These are phyloP conservation scores for Pipistrellus nathusii DNA, from an alignment of 2,797 vertebrate species.

Conservation along the genomic window DNA sequence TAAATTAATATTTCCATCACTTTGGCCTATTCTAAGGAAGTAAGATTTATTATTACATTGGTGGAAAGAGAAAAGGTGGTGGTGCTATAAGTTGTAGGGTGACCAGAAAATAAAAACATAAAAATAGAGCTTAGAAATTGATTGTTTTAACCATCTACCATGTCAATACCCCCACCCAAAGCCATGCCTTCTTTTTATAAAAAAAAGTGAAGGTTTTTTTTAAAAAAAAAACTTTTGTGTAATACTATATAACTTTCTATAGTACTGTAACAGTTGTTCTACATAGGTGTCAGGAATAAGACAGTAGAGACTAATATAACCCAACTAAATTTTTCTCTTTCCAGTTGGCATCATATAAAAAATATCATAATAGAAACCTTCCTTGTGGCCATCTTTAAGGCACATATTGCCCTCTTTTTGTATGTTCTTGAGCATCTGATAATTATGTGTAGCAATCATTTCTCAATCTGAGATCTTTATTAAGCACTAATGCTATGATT, in stretches of 20 bases:
- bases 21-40: conserved; percentile 31
- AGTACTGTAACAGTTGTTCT: not conserved
- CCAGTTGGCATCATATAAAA: not conserved
- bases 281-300: not conserved
- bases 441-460: not conserved
- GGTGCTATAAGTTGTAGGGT: not conserved
- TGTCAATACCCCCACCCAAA: not conserved
- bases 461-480: not conserved
- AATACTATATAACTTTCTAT: not conserved
- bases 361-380: not conserved
- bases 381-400: not conserved
- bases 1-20: conserved; percentile 19
- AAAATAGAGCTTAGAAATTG: not conserved
- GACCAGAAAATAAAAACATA: not conserved
- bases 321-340: not conserved
- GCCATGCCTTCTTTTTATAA: not conserved
- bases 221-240: not conserved
- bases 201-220: not conserved
- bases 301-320: not conserved
- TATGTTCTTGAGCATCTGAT: not conserved
- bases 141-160: not conserved
- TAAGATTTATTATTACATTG: not conserved
- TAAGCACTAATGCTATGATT: not conserved
- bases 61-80: not conserved
- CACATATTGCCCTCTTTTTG: not conserved